Percentiles rank a stretch among this genome's conserved stretches.
Conservation (phyloP, 1,140 invertebrate species). For the Caenorhabditis inopinata region DNA sequence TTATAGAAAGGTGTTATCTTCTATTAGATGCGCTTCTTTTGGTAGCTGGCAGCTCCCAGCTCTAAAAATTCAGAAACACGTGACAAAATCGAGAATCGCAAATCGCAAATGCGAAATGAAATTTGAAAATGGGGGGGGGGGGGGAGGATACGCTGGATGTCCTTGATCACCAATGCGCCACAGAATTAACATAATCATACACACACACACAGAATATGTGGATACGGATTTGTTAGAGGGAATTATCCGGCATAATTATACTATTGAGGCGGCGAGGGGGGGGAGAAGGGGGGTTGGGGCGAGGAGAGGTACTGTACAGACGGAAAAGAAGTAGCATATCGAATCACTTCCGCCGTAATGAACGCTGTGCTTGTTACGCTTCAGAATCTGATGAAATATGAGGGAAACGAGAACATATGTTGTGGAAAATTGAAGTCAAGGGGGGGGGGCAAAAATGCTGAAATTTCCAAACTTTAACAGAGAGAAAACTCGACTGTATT, state of each 20-base stretch:
- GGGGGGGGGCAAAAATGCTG: too few relatives aligned
- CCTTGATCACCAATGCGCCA: background rate
- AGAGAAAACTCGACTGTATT: too few relatives aligned
- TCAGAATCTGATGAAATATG: background rate
- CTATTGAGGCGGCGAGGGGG: background rate
- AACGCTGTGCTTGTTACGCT: background rate
- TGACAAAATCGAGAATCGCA: background rate
- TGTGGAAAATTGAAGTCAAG: background rate
- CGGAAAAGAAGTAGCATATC: conserved; percentile 23
- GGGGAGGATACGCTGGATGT: too few relatives aligned
- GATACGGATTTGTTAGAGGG: too few relatives aligned
- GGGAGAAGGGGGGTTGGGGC: too few relatives aligned
- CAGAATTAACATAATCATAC: conserved; percentile 20
- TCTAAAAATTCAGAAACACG: too few relatives aligned
- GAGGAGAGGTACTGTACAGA: too few relatives aligned
- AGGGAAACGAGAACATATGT: too few relatives aligned
- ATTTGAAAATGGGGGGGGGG: background rate
- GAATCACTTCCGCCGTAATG: conserved; percentile 30
- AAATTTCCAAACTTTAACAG: too few relatives aligned
- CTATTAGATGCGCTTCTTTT: too few relatives aligned
- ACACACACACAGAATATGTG: background rate
- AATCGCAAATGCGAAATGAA: background rate
- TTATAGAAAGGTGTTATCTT: too few relatives aligned
- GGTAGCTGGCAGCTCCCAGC: too few relatives aligned
- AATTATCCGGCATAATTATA: background rate